Evolutionary conservation across 2,113 vertebrate species (phyloP).

Genomic region (Paramisgurnus dabryanus): DNA sequence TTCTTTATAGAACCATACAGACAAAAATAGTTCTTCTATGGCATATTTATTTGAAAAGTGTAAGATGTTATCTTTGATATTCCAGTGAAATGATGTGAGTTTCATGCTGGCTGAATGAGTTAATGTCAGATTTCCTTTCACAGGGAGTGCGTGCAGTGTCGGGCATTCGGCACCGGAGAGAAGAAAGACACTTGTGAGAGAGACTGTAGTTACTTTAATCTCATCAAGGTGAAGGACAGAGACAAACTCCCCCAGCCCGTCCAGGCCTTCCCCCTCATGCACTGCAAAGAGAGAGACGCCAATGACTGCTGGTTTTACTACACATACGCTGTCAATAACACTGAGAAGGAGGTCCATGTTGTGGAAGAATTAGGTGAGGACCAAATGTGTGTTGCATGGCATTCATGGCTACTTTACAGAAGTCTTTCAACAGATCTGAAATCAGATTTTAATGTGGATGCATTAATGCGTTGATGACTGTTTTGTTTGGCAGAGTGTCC

Average conservation of each 20-base stretch:
- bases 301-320: constrained; percentile 99
- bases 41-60: too few species aligned
- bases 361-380: constrained; percentile 83
- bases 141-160: constrained; percentile 95
- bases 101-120: neutral
- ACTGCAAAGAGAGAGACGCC: constrained; percentile 94
- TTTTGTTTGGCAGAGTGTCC: constrained; percentile 80
- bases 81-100: neutral
- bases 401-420: too few species aligned
- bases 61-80: too few species aligned
- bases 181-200: constrained; percentile 84
- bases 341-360: constrained; percentile 80
- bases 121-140: neutral
- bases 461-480: neutral
- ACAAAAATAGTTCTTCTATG: too few species aligned
- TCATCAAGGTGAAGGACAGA: constrained; percentile 80
- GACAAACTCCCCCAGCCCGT: constrained; percentile 84
- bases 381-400: too few species aligned
- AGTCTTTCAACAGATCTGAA: too few species aligned
- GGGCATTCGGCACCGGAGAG: constrained; percentile 86
- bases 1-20: too few species aligned
- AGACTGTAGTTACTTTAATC: constrained; percentile 82
- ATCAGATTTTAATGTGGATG: too few species aligned
- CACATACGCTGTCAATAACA: constrained; percentile 86
- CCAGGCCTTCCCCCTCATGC: constrained; percentile 80